phyloP scores from a whole-genome alignment of 2,888 invertebrate genomes.

The Horisme vitalbata region DNA sequence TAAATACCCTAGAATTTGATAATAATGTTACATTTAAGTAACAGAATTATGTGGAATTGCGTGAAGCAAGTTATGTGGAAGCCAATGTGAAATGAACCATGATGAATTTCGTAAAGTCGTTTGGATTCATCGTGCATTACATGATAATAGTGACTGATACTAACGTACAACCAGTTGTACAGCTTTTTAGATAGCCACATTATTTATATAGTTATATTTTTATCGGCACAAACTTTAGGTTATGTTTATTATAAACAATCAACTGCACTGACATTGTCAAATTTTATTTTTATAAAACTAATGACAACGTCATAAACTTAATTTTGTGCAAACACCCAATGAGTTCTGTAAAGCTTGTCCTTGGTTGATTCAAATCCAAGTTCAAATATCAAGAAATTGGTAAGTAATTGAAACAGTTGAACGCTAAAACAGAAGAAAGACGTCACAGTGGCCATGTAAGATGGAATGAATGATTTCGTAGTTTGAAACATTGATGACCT shows the following conservation, averaged over 20 bases:
- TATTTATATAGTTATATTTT: slow-evolving; percentile 14
- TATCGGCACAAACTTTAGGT: slow-evolving; percentile 7
- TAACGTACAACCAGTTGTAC: slow-evolving; percentile 50
- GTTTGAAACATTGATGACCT: slow-evolving; percentile 81
- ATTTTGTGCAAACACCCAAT: slow-evolving; percentile 18
- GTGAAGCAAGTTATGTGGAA: slow-evolving; percentile 41
- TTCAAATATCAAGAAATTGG: slow-evolving; percentile 16
- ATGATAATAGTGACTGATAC: slow-evolving; percentile 35
- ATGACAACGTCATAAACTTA: slow-evolving; percentile 5
- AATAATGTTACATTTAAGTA: slow-evolving; percentile 55
- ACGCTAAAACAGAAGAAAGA: slow-evolving; percentile 26
- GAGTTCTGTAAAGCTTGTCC: slow-evolving; percentile 31
- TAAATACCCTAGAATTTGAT: slow-evolving; percentile 86
- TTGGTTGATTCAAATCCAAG: slow-evolving; percentile 30
- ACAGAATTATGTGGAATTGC: slow-evolving; percentile 35
- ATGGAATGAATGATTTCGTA: slow-evolving; percentile 65
- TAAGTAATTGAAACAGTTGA: slow-evolving; percentile 16
- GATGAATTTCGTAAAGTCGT: slow-evolving; percentile 23
- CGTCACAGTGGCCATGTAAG: slow-evolving; percentile 53
- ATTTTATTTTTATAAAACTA: slow-evolving; percentile 14
- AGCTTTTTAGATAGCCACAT: slow-evolving; percentile 63
- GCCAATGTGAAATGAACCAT: slow-evolving; percentile 35
- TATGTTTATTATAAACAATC: slow-evolving; percentile 19
- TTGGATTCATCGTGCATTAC: slow-evolving; percentile 27
- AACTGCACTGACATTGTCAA: slow-evolving; percentile 14